Evolutionary conservation across 2,797 vertebrate genomes (phyloP).

Genomic region (Bovichtus variegatus): DNA sequence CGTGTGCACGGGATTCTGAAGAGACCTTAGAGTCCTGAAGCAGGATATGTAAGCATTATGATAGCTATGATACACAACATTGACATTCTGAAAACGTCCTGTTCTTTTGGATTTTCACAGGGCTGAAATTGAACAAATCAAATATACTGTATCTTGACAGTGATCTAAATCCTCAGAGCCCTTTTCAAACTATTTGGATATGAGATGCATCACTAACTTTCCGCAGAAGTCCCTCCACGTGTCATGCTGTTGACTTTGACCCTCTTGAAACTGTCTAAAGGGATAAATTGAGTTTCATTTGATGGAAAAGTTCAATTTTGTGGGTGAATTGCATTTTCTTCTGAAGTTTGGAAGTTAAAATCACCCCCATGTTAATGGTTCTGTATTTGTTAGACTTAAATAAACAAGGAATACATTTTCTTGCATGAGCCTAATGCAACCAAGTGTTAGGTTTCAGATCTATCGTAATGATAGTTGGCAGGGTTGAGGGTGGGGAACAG

Average conservation of each 20-base stretch:
- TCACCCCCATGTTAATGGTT: slow-evolving; percentile 43
- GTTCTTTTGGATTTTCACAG: slow-evolving; percentile 74
- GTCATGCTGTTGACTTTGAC: slow-evolving; percentile 73
- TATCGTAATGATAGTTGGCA: slow-evolving; percentile 61
- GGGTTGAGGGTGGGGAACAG: slow-evolving; percentile 64
- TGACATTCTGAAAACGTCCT: slow-evolving; percentile 75
- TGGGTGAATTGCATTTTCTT: slow-evolving; percentile 38
- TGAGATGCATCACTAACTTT: slow-evolving; percentile 77
- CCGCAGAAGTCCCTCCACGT: slow-evolving; percentile 67
- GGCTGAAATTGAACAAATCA: slow-evolving; percentile 81
- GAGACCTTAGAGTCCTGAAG: slow-evolving; percentile 77
- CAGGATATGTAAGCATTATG: slow-evolving; percentile 76
- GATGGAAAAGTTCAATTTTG: slow-evolving; percentile 62
- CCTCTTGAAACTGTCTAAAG: slow-evolving; percentile 52
- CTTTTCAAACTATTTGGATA: slow-evolving; percentile 79
- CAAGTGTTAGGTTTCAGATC: slow-evolving; percentile 57
- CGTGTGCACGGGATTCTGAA: slow-evolving; percentile 71
- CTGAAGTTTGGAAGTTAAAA: slow-evolving; percentile 49
- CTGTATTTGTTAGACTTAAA: slow-evolving; percentile 60
- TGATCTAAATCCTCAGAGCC: slow-evolving; percentile 81
- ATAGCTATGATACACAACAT: slow-evolving; percentile 77
- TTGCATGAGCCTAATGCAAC: slow-evolving; percentile 49
- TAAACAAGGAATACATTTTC: slow-evolving; percentile 62
- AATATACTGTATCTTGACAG: slow-evolving; percentile 77
- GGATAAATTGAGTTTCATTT: slow-evolving; percentile 64